These are phyloP conservation scores for Cydia splendana DNA, from an alignment of 1,140 invertebrate species.

Conservation along the genomic window DNA sequence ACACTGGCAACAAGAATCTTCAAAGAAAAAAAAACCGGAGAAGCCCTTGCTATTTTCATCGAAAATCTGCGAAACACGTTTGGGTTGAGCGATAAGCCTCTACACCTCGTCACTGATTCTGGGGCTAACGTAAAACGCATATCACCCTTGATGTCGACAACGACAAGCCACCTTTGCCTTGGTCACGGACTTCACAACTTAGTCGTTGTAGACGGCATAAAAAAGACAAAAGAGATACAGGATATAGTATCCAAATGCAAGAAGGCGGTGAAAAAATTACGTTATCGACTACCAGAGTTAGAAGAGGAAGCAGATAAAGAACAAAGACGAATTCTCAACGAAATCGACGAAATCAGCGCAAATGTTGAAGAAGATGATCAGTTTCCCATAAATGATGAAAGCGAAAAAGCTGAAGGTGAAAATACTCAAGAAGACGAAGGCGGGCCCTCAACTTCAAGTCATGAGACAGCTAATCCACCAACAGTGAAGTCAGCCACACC, in stretches of 20 bases:
- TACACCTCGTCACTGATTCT: not conserved
- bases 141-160: not conserved
- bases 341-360: not conserved
- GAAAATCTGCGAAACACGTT: not conserved
- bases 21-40: not conserved
- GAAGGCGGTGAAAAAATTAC: not conserved
- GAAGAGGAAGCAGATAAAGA: not conserved
- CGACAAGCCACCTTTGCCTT: not conserved
- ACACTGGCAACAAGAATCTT: not conserved
- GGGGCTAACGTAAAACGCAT: not conserved
- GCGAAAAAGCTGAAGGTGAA: too few species aligned
- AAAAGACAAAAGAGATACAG: not conserved
- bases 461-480: too few species aligned
- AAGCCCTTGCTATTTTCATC: not conserved
- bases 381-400: too few species aligned
- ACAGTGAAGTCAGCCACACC: too few species aligned
- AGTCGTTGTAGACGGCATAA: not conserved
- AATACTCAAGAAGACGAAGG: too few species aligned
- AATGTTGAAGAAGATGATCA: not conserved
- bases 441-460: too few species aligned
- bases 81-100: not conserved
- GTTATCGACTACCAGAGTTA: not conserved
- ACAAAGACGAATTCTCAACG: not conserved
- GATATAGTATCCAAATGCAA: not conserved
- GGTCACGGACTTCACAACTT: not conserved